Base-by-base conservation (phyloP, 2,113 vertebrate species). In the Microcebus lehilahytsara region DNA sequence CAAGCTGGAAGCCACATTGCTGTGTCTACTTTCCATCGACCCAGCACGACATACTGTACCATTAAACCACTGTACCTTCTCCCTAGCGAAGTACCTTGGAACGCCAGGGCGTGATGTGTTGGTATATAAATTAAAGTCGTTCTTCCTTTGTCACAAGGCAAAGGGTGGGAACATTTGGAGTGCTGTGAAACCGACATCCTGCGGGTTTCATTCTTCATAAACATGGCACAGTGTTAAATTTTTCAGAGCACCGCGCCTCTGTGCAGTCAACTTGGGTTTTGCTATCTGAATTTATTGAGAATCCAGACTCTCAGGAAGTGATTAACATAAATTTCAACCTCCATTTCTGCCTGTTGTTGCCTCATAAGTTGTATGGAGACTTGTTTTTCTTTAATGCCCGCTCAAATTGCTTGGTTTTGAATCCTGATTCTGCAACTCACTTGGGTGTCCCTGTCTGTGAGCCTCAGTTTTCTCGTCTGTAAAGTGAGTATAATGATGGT, bases 321-420 rank as follows among this genome's bases (percentile, higher is more conserved):
- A 91, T 95, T 97, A 93, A 72, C 95, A 91, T 96, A 96, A 89
- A 95, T 87, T 71, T 66, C 78, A 91, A 34, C 46, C 40, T 98
- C 77, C 42, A 12, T 87, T 83, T 91, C 81, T 96, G 46, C 77
- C 51, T 89, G 20, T 69, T 53, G 46, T 67, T 66, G 23, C 67
- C 49, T 71, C 46, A 2, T 75, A 77, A 37, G 60, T 84, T 69
- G 19, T 49, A 46, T 66, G 79, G 37, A 94, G 69, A 53, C 62
- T 80, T 85, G 10, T 40, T 88, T 87, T 91, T 86, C 64, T 90
- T 51, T 4, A 72, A 49, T 32, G 30, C 12, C 46, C 23, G 51
- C 14, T 62, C 66, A 77, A 32, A 25, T 12, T 58, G 46, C 37
- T 66, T 74, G 27, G 8, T 62, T 96, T 84, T 46, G 64, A 86